Evolutionary conservation across 2,113 vertebrate species (phyloP).

Genomic region (Pelecanoides urinatrix): DNA sequence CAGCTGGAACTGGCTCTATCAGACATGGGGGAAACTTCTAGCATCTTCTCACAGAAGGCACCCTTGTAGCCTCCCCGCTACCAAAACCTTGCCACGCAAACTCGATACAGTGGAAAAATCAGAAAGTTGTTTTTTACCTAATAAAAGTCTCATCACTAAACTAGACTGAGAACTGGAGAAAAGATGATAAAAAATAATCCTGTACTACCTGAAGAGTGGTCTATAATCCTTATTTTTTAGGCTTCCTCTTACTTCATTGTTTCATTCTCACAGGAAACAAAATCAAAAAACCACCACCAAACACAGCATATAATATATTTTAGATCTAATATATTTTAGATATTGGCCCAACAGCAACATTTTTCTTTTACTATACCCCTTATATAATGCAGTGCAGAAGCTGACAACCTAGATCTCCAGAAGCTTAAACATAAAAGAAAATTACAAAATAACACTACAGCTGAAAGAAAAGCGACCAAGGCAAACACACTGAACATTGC

Average conservation of each 20-base stretch:
- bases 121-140: not conserved
- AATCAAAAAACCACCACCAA: not conserved
- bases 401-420: not conserved
- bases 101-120: not conserved
- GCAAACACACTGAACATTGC: not conserved
- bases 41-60: not conserved
- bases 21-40: not conserved
- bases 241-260: not conserved
- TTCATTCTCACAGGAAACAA: not conserved
- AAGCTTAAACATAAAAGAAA: not conserved
- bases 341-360: not conserved
- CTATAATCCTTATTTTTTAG: not conserved
- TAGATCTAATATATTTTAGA: not conserved
- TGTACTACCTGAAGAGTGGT: not conserved
- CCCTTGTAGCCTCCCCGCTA: fast-evolving
- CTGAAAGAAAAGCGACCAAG: not conserved
- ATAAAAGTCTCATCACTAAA: not conserved
- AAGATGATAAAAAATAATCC: not conserved
- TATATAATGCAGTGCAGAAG: not conserved
- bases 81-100: not conserved
- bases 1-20: not conserved
- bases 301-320: not conserved
- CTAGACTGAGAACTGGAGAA: not conserved
- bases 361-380: not conserved
- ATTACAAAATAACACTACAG: not conserved